Conservation (phyloP, 2,888 invertebrate genomes). For the Cheilosia pagana region DNA sequence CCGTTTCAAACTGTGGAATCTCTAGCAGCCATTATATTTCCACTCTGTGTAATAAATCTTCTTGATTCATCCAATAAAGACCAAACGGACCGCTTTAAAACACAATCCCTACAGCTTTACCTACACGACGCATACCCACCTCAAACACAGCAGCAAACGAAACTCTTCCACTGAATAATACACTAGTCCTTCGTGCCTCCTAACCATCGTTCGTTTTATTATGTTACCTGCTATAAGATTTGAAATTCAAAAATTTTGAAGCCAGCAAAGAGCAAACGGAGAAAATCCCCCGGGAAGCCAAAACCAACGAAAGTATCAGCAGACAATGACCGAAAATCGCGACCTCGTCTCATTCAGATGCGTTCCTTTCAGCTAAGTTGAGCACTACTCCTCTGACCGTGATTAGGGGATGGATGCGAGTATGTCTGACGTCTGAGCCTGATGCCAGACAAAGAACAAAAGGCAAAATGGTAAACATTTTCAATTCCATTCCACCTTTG, state of each 20-base stretch:
- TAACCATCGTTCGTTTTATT: slow-evolving; percentile 16
- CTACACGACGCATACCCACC: no score
- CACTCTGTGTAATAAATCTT: no score
- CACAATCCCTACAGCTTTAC: background rate
- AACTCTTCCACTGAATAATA: slow-evolving; percentile 27
- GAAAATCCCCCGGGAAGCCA: slow-evolving; percentile 51
- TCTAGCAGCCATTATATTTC: no score
- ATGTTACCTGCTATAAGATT: slow-evolving; percentile 46
- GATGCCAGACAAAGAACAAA: slow-evolving; percentile 42
- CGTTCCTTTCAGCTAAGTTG: slow-evolving; percentile 28
- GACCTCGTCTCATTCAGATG: slow-evolving; percentile 50
- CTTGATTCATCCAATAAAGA: no score
- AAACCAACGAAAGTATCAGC: slow-evolving; percentile 42
- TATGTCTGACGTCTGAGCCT: background rate
- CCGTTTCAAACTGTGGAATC: no score
- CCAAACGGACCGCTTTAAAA: background rate
- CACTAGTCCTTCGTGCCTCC: slow-evolving; percentile 8
- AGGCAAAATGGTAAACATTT: slow-evolving; percentile 64
- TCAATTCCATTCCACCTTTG: slow-evolving; percentile 57
- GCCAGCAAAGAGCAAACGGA: slow-evolving; percentile 26
- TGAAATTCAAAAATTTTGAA: slow-evolving; percentile 44
- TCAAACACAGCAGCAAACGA: no score
- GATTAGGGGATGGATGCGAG: slow-evolving; percentile 57
- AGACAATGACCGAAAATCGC: slow-evolving; percentile 64
- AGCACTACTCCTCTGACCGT: background rate